These are phyloP conservation scores for Sylvietta virens DNA, from an alignment of 2,113 vertebrate species.

Conservation along the genomic window DNA sequence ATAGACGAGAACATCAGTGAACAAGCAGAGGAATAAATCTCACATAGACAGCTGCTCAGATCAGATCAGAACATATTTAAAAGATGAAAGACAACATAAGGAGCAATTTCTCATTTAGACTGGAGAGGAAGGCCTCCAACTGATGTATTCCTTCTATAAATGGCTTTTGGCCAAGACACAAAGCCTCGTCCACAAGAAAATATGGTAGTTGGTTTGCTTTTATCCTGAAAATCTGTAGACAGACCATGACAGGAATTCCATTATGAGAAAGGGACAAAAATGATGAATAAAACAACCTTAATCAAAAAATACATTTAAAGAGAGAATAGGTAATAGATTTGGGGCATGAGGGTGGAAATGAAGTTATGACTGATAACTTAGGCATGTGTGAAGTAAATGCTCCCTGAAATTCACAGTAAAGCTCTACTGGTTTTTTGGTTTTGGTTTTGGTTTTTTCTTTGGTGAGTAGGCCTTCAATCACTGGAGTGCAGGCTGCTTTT, in stretches of 20 bases:
- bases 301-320: background rate
- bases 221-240: conserved; percentile 9
- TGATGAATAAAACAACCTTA: background rate
- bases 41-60: conserved; percentile 37
- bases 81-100: conserved; percentile 57
- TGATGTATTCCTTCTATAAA: conserved; percentile 28
- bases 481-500: background rate
- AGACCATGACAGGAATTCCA: background rate
- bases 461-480: background rate
- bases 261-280: background rate
- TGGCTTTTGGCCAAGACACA: conserved; percentile 37
- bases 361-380: background rate
- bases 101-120: conserved; percentile 50
- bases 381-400: background rate
- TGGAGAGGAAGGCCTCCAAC: conserved; percentile 40
- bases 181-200: background rate
- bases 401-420: background rate
- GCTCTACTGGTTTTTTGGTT: background rate
- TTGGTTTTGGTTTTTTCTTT: background rate
- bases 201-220: conserved; percentile 33
- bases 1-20: conserved; percentile 23
- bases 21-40: conserved; percentile 48
- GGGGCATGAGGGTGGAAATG: background rate
- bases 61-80: conserved; percentile 42
- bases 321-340: background rate